Base-by-base conservation (phyloP, 2,113 vertebrate species). In the Australoheros scitulus region DNA sequence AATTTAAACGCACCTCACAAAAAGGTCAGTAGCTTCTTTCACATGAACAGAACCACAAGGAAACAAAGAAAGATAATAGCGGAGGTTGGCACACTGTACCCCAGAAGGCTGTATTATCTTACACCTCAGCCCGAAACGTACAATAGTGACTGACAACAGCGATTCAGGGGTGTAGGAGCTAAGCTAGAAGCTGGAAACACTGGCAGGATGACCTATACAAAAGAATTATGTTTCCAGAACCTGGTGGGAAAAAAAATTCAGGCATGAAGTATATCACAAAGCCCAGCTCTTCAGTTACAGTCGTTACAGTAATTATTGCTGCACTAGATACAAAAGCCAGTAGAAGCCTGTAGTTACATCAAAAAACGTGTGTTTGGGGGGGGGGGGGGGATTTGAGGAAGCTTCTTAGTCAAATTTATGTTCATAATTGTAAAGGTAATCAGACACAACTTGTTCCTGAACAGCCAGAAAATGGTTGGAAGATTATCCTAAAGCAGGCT, bases 81-180 rank as follows among this genome's bases (percentile, higher is more conserved):
- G 22, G 22, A 7, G 52, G 32, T 82, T 7, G 1, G 29, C 36
- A 52, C 11, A 1, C 61, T 82, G 18, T 26, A 32, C 24, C 59
- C 13, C 34, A 5, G 22, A 60, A 57, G 38, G 13, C 11, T 7
- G 34, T 70, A 88, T 93, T 29, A 2, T 76, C 79, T 93, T 83
- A 78, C 89, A 70, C 32, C n/a, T 87, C 11, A 6, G 22, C 59
- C 32, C 4, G 1, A n/a, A 81, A 78, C 9, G 1, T 58, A 91
- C 86, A 88, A 86, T 74, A 55, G 76, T 14, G 13, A 84, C n/a
- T 60, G 56, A 65, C 24, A 6, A 57, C 68, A 64, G 80, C 50
- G 52, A 34, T 70, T 36, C 22, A 34, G 13, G 47, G 55, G 3
- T 7, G 61, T 6, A 80, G 43, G 57, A 77, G 38, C 26, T 58